Evolutionary conservation across 2,888 invertebrate genomes (phyloP).

Genomic region (Macropis europaea): DNA sequence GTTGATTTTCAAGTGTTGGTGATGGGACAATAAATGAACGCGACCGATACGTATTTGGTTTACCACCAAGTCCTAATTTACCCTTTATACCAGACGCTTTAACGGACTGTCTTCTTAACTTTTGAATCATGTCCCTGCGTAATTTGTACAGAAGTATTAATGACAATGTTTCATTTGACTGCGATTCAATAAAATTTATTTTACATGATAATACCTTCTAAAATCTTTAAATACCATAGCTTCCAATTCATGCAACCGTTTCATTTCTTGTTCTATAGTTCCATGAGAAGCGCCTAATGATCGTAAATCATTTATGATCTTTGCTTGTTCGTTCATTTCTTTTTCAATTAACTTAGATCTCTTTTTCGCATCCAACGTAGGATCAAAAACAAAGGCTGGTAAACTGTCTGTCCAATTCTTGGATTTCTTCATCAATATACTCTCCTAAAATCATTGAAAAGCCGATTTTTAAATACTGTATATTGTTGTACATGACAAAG

Average conservation of each 20-base stretch:
- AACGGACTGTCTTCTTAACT: constrained; percentile 91
- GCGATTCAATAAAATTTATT: background rate
- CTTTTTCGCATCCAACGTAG: constrained; percentile 88
- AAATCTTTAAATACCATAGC: constrained; percentile 97
- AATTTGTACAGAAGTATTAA: constrained; percentile 1
- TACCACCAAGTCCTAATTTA: constrained; percentile 86
- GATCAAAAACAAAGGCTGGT: constrained; percentile 92
- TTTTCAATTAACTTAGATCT: constrained; percentile 96
- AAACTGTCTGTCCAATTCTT: constrained; percentile 88
- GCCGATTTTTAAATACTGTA: background rate
- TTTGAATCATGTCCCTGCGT: constrained; percentile 94
- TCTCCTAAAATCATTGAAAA: constrained; percentile 81
- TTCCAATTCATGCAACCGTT: constrained; percentile 95
- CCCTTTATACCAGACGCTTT: constrained; percentile 89
- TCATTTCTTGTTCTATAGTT: constrained; percentile 95
- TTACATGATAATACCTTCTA: constrained; percentile 82
- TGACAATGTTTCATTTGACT: background rate
- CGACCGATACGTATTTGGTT: constrained; percentile 85
- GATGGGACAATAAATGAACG: constrained; percentile 88
- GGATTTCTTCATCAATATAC: constrained; percentile 84
- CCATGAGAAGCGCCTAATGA: constrained; percentile 93
- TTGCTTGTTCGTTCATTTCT: constrained; percentile 98
- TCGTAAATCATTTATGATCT: constrained; percentile 95
- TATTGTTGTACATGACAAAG: background rate
- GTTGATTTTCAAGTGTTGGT: constrained; percentile 84